Evolutionary conservation across 2,113 vertebrate species (phyloP).

Genomic region (Strix aluco): DNA sequence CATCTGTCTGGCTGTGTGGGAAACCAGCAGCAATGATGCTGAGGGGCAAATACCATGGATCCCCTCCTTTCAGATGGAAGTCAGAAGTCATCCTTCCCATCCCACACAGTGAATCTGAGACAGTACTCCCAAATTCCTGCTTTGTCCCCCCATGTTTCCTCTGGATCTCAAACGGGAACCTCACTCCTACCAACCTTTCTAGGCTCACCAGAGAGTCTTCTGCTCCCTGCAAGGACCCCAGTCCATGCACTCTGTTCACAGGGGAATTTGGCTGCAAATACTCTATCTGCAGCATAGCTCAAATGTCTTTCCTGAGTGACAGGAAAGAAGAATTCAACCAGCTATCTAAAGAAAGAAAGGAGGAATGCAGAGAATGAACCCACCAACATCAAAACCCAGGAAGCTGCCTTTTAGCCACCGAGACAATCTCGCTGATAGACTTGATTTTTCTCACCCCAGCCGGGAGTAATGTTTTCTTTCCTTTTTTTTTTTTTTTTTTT

Average conservation of each 20-base stretch:
- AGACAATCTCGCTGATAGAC: conserved; percentile 44
- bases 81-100: background rate
- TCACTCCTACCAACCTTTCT: background rate
- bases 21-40: background rate
- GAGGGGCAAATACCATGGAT: background rate
- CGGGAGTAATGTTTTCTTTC: conserved; percentile 33
- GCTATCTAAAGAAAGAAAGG: background rate
- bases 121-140: background rate
- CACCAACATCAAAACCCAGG: conserved; percentile 43
- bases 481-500: background rate
- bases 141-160: background rate
- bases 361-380: conserved; percentile 28
- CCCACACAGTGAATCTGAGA: background rate
- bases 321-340: background rate
- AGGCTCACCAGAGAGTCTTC: background rate
- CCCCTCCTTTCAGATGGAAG: background rate
- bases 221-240: background rate
- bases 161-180: background rate
- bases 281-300: background rate
- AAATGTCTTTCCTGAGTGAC: background rate
- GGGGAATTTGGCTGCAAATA: background rate
- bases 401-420: conserved; percentile 61
- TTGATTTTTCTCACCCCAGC: conserved; percentile 66
- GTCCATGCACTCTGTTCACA: background rate
- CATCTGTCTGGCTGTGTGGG: background rate